Evolutionary conservation across 2,797 vertebrate genomes (phyloP), one percentile per base, ranked within the genome.

Genomic region (Sphaeramia orbicularis): DNA sequence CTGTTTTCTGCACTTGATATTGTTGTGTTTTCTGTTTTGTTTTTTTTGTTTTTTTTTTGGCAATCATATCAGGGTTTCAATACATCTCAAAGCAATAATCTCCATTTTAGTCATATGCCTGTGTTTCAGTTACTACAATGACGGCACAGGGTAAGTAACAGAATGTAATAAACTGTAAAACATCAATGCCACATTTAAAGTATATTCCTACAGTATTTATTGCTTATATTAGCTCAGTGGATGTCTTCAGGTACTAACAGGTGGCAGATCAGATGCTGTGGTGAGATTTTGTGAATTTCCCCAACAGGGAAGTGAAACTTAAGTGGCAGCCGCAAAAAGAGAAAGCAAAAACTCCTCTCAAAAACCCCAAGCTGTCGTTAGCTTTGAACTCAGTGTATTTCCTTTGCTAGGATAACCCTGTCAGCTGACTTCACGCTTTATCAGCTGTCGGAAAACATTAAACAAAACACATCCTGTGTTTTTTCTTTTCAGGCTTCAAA

Each of bases 61-160:
- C 89, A 91, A 92, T 92, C 91, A 91, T 79, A 78, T 83, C 76
- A 86, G 81, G 73, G 80, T 86, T 59, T 32, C 16, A 35, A 30
- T 35, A 35, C 14, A 70, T 44, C 27, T 73, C 12, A 52, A 45
- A 49, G 27, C 59, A 10, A 2, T 27, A 13, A 10, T 27, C 41
- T 70, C 15, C 14, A 35, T 69, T 16, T 43, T 3, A 55, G 32
- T 30, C 9, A 64, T 50, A 68, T 48, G 32, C 10, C 11, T 54
- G 35, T 8, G 3, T 32, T 53, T 32, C n/a, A 37, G 58, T 67
- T n/a, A 50, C 47, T 2, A 18, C 50, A 7, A 62, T n/a, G 53
- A 44, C 27, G 65, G 27, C 1, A 6, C 24, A 7, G 41, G 14
- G 3, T 42, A 24, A 42, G 21, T 52, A 40, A 48, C 70, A 21